phyloP scores from a whole-genome alignment of 2,888 invertebrate genomes.

The Steinernema scapterisci region DNA sequence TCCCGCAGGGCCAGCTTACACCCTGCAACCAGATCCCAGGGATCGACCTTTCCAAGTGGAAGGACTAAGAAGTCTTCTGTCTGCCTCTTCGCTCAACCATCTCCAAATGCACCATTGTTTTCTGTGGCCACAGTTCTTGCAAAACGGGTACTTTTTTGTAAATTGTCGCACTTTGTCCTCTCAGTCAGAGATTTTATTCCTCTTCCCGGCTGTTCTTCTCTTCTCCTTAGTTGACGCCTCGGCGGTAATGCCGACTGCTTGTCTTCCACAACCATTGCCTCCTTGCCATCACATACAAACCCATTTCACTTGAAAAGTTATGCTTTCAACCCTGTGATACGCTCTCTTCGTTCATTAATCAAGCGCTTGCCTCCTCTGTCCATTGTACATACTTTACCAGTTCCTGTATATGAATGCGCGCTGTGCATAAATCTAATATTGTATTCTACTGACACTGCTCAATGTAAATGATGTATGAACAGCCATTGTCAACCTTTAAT shows the following conservation, averaged over 20 bases:
- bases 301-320: neutral
- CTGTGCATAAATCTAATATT: constrained; percentile 25
- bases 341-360: neutral
- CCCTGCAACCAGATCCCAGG: constrained; percentile 41
- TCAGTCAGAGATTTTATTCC: constrained; percentile 13
- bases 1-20: constrained; percentile 37
- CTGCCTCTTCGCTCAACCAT: neutral
- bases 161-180: constrained; percentile 23
- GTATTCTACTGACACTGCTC: constrained; percentile 17
- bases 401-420: constrained; percentile 27
- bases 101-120: neutral
- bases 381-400: constrained; percentile 17
- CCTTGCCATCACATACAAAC: constrained; percentile 6
- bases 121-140: neutral
- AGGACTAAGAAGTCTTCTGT: constrained; percentile 34
- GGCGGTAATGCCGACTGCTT: neutral
- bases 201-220: neutral
- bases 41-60: constrained; percentile 53
- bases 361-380: constrained; percentile 18
- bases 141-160: constrained; percentile 24
- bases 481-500: constrained; percentile 14
- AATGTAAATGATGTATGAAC: constrained; percentile 20
- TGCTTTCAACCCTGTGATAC: neutral
- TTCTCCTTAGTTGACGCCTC: neutral
- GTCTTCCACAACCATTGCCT: neutral